Conservation (phyloP, 2,113 vertebrate species). For the Columba livia region DNA sequence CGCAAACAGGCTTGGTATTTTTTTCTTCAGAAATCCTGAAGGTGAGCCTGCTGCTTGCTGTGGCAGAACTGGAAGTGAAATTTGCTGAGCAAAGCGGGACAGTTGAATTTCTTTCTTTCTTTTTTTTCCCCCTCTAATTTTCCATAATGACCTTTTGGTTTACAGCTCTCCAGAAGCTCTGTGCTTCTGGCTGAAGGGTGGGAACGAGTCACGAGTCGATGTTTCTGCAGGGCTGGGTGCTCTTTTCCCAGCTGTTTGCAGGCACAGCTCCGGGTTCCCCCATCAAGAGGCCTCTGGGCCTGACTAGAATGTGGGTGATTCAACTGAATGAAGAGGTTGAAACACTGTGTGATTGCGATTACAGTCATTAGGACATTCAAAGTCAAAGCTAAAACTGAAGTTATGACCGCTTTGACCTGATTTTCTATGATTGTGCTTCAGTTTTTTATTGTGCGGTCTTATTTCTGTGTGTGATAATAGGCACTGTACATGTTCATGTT, state of each 20-base stretch:
- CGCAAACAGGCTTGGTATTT: neutral
- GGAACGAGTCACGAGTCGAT: neutral
- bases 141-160: neutral
- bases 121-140: neutral
- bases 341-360: conserved; percentile 28
- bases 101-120: neutral
- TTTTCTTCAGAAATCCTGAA: neutral
- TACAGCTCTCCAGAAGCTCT: neutral
- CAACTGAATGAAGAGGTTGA: conserved; percentile 8
- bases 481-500: neutral
- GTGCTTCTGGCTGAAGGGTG: neutral
- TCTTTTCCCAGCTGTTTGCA: conserved; percentile 3
- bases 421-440: conserved; percentile 8
- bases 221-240: neutral
- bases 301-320: conserved; percentile 15
- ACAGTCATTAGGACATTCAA: conserved; percentile 12
- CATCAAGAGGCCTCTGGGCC: neutral
- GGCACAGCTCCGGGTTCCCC: neutral
- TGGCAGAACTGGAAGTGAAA: neutral
- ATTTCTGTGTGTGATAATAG: neutral
- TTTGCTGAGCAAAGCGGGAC: neutral
- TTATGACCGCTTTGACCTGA: conserved; percentile 24
- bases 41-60: neutral
- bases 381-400: neutral
- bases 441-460: neutral